Conservation (phyloP, 23 tunicate genomes). For the Corella eumyota region DNA sequence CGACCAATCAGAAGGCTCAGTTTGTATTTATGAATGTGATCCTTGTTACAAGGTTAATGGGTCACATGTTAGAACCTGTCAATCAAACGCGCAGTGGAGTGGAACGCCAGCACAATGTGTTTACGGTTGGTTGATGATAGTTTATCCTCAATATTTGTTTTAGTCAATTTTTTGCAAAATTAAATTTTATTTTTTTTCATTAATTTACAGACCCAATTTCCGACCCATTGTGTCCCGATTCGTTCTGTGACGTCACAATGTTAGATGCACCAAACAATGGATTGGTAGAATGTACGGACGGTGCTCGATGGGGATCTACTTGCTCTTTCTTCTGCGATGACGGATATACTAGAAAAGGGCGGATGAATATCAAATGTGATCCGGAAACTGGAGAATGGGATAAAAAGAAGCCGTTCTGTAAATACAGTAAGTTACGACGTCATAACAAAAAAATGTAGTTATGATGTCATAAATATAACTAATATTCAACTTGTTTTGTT, state of each 20-base stretch:
- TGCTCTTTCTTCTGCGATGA: slow-evolving; percentile 26
- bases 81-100: slow-evolving; percentile 11
- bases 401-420: slow-evolving; percentile 20
- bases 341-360: slow-evolving; percentile 15
- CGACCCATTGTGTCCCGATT: slow-evolving; percentile 7
- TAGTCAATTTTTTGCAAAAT: neutral
- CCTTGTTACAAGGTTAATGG: slow-evolving; percentile 24
- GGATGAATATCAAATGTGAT: slow-evolving; percentile 4
- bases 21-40: slow-evolving; percentile 14
- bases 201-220: slow-evolving; percentile 7
- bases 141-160: neutral
- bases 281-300: slow-evolving; percentile 32
- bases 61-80: slow-evolving; percentile 14
- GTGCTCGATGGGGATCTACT: slow-evolving; percentile 18
- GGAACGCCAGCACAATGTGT: slow-evolving; percentile 24
- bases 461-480: no score
- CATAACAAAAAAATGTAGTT: no score
- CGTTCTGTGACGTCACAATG: slow-evolving; percentile 16
- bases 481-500: no score
- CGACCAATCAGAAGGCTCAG: slow-evolving; percentile 6
- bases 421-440: slow-evolving; percentile 1
- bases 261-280: slow-evolving; percentile 7
- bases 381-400: slow-evolving; percentile 14
- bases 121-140: slow-evolving; percentile 10
- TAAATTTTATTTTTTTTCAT: no score